Evolutionary conservation across 2,888 invertebrate genomes (phyloP).

Genomic region (Cantharis flavilabris): DNA sequence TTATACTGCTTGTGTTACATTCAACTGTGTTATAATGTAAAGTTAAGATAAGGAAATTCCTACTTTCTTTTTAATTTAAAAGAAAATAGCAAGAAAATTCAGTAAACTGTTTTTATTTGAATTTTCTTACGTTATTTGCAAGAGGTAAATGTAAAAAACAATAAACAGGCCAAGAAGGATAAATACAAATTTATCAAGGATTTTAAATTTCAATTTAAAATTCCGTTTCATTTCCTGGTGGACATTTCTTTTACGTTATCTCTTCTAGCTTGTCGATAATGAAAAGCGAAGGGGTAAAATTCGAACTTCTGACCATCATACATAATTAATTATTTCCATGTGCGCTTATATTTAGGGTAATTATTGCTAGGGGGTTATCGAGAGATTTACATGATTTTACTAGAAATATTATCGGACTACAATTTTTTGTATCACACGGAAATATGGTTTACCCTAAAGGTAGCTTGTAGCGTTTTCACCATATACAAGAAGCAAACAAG

Average conservation of each 20-base stretch:
- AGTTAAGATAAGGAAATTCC: not conserved
- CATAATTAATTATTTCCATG: not conserved
- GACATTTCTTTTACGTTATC: not conserved
- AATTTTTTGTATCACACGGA: not conserved
- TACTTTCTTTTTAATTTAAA: not conserved
- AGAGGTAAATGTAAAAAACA: not conserved
- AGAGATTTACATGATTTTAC: not conserved
- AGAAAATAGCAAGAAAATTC: not conserved
- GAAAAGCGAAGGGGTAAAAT: not conserved
- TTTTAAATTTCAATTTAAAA: not conserved
- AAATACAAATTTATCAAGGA: not conserved
- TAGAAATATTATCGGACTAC: not conserved
- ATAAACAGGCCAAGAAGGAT: not conserved
- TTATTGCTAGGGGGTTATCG: not conserved
- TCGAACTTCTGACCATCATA: not conserved
- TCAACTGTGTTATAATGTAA: not conserved
- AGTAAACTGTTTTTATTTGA: not conserved
- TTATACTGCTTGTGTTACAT: not conserved
- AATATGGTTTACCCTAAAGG: not conserved
- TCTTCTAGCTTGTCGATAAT: not conserved
- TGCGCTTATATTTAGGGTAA: not conserved
- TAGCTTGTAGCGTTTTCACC: not conserved
- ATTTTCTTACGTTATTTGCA: not conserved
- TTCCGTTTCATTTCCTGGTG: not conserved
- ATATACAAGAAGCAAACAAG: too few relatives aligned